These are phyloP conservation scores for Drosophila grimshawi DNA, from an alignment of 1,140 invertebrate genomes.

Conservation along the genomic window DNA sequence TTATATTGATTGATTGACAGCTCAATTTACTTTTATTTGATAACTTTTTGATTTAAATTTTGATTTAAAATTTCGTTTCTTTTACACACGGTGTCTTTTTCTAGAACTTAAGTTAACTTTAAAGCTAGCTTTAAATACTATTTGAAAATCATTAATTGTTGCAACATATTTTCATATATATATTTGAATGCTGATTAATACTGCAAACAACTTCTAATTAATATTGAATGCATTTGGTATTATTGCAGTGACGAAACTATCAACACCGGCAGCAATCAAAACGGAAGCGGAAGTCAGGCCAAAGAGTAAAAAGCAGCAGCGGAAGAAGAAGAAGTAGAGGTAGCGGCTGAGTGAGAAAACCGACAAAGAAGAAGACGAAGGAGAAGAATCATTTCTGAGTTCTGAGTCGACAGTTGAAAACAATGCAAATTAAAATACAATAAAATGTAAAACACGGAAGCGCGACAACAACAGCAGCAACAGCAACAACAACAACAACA, in stretches of 20 bases:
- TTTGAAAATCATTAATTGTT: too few relatives aligned
- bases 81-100: too few relatives aligned
- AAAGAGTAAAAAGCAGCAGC: not conserved
- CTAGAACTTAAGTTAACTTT: too few relatives aligned
- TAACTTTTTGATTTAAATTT: too few relatives aligned
- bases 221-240: conserved; percentile 11
- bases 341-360: not conserved
- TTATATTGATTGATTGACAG: too few relatives aligned
- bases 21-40: too few relatives aligned
- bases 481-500: conserved; percentile 31
- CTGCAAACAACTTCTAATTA: conserved; percentile 8
- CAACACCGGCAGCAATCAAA: conserved; percentile 31
- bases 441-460: conserved; percentile 74
- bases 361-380: not conserved
- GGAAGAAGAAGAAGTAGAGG: not conserved
- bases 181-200: not conserved
- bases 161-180: too few relatives aligned
- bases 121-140: too few relatives aligned
- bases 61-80: too few relatives aligned
- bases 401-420: conserved; percentile 66
- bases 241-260: conserved; percentile 21
- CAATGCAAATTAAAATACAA: conserved; percentile 80
- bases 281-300: conserved; percentile 71
- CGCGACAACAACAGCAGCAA: not conserved
- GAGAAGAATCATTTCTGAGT: conserved; percentile 32